phyloP scores from a whole-genome alignment of 2,888 invertebrate genomes.

The Prenolepis imparis region DNA sequence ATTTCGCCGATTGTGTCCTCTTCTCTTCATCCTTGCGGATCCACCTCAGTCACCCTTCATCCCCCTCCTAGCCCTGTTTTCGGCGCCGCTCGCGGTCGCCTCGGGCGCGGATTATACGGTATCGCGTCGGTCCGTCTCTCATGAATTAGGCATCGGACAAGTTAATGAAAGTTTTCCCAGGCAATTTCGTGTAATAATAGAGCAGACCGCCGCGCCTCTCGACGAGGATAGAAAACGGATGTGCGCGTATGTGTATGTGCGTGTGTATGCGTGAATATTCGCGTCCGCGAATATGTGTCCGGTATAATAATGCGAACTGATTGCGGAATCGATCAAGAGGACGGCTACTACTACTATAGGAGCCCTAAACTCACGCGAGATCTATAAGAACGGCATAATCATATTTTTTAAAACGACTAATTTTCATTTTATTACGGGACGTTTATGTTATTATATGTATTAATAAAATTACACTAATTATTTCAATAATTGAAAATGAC shows the following conservation, averaged over 20 bases:
- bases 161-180: conserved; percentile 78
- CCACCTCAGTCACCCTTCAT: neutral
- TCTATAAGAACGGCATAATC: neutral
- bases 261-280: neutral
- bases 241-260: neutral
- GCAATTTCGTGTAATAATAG: conserved; percentile 77
- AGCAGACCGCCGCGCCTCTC: conserved; percentile 67
- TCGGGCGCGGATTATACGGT: conserved; percentile 68
- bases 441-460: no score
- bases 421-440: no score
- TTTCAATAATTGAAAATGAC: no score
- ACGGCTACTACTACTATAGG: neutral
- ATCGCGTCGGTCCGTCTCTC: conserved; percentile 72
- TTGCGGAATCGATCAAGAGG: conserved; percentile 7
- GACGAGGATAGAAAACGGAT: conserved; percentile 29
- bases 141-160: conserved; percentile 78
- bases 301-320: conserved; percentile 13
- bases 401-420: no score
- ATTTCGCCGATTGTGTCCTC: conserved; percentile 63
- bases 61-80: neutral
- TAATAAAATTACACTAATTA: no score
- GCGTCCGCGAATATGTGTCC: conserved; percentile 18
- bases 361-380: neutral
- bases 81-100: conserved; percentile 10
- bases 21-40: neutral